These are phyloP conservation scores for Anguilla rostrata DNA, from an alignment of 2,113 vertebrate genomes.

Conservation along the genomic window DNA sequence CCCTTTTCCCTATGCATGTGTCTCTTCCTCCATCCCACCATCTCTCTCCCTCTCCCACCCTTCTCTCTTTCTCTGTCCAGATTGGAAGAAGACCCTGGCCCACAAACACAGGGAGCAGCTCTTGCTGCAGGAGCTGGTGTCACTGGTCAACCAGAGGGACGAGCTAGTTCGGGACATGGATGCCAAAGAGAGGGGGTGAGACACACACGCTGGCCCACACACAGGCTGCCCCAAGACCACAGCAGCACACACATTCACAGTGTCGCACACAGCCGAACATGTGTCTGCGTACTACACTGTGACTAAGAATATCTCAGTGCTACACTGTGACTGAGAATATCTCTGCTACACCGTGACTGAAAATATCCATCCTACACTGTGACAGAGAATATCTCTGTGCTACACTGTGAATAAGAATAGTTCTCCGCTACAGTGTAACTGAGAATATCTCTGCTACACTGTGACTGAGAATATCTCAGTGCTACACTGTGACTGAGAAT, in stretches of 20 bases:
- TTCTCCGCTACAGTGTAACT: too few species aligned
- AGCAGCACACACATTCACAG: neutral
- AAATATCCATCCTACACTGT: neutral
- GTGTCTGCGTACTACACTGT: too few species aligned
- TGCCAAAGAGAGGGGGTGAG: conserved; percentile 83
- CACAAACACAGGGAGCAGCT: conserved; percentile 83
- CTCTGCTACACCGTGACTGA: neutral
- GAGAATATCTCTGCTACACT: neutral
- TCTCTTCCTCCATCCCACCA: too few species aligned
- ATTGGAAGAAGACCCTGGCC: conserved; percentile 77
- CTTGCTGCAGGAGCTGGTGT: conserved; percentile 83
- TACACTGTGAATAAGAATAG: too few species aligned
- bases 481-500: neutral
- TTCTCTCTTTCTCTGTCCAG: conserved; percentile 49
- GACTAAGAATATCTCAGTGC: neutral
- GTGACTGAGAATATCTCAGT: neutral
- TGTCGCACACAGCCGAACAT: neutral
- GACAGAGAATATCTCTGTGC: too few species aligned
- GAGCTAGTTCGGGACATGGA: conserved; percentile 85
- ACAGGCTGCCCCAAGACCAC: neutral
- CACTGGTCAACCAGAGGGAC: conserved; percentile 85
- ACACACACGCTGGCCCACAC: neutral
- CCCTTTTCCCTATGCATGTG: too few species aligned
- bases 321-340: neutral
- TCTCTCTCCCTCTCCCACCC: neutral